These are phyloP conservation scores for Periophthalmus magnuspinnatus DNA, from an alignment of 2,797 vertebrate species.

Conservation along the genomic window DNA sequence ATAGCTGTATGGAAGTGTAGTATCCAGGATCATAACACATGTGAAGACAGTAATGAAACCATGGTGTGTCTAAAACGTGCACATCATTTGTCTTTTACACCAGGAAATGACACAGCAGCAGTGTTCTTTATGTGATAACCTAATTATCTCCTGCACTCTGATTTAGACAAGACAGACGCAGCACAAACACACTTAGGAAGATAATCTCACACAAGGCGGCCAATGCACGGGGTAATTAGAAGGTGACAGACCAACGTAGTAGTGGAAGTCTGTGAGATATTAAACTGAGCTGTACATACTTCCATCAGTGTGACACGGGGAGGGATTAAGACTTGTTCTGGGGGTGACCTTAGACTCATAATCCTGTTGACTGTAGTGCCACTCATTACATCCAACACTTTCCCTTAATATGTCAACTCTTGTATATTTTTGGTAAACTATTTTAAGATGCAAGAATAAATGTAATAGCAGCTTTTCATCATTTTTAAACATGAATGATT, in stretches of 20 bases:
- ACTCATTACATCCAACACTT: constrained; percentile 44
- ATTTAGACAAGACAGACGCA: constrained; percentile 55
- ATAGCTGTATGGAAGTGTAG: constrained; percentile 43
- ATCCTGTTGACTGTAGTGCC: constrained; percentile 69
- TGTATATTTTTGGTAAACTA: constrained; percentile 16
- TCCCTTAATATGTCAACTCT: constrained; percentile 20
- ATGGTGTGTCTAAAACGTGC: constrained; percentile 42
- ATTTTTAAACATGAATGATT: not conserved
- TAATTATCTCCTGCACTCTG: constrained; percentile 61
- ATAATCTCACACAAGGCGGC: constrained; percentile 60
- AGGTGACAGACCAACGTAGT: constrained; percentile 21
- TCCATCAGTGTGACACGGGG: constrained; percentile 45
- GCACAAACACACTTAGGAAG: constrained; percentile 56
- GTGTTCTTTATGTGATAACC: constrained; percentile 65
- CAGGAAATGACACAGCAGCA: constrained; percentile 30
- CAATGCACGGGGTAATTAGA: constrained; percentile 49
- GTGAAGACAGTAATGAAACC: constrained; percentile 40
- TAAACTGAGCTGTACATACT: constrained; percentile 17
- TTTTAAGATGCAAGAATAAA: not conserved
- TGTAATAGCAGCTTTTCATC: not conserved
- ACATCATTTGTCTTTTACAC: constrained; percentile 52
- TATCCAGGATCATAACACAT: constrained; percentile 36
- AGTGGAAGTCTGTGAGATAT: constrained; percentile 19
- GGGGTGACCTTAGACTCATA: constrained; percentile 61
- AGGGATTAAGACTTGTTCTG: constrained; percentile 78